Evolutionary conservation across 2,888 invertebrate genomes (phyloP).

Genomic region (Tinea pellionella): DNA sequence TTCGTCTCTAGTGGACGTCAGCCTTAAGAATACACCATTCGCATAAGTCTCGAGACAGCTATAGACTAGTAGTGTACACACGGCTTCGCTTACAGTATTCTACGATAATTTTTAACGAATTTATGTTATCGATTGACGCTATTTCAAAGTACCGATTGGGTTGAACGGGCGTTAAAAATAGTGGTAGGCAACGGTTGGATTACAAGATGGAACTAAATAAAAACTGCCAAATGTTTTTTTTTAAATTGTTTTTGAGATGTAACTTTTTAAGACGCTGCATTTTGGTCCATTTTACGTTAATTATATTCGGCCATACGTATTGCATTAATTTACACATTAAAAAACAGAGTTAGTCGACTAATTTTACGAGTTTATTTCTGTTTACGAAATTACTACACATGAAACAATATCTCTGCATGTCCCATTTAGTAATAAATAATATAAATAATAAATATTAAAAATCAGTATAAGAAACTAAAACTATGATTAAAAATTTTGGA

Average conservation of each 20-base stretch:
- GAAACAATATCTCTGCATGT: no score
- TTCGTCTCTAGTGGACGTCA: no score
- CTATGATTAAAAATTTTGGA: no score
- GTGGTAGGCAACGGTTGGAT: neutral
- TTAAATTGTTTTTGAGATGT: neutral
- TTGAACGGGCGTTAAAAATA: neutral
- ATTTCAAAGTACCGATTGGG: neutral
- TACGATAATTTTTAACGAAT: conserved; percentile 9
- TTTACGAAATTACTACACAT: no score
- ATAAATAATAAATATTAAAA: no score
- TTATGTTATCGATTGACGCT: conserved; percentile 8
- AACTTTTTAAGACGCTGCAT: neutral
- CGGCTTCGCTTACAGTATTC: conserved; percentile 1
- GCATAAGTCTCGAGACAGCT: neutral
- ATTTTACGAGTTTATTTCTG: no score
- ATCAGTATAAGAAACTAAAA: no score
- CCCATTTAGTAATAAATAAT: no score
- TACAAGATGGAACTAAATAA: neutral
- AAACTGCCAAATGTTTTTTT: neutral
- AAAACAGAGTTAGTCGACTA: no score
- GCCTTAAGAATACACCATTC: neutral
- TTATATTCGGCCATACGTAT: neutral
- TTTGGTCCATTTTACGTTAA: neutral
- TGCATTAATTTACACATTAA: neutral
- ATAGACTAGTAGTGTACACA: neutral